Base-by-base conservation (phyloP, 2,113 vertebrate species). In the Pseudolaguvia tuberculata region DNA sequence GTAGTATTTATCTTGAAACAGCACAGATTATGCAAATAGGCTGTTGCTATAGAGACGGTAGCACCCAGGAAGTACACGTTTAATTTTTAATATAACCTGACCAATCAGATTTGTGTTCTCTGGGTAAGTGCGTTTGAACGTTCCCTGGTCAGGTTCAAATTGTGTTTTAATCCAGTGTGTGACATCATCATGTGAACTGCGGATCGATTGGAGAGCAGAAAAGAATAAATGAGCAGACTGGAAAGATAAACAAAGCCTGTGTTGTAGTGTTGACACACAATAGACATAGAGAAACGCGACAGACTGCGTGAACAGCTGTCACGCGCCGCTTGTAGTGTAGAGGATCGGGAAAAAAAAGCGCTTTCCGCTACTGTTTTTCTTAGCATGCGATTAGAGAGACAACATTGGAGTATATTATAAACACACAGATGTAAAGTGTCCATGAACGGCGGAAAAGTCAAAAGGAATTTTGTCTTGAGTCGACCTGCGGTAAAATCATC, bases 191-290 rank as follows among this genome's bases (percentile, higher is more conserved):
- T 72, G 35, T 72, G 68, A 59, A 56, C 58, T 53, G 45, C 45
- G 52, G 47, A 39, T 75, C 61, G n/a, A 31, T 70, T 62, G 21
- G 48, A 17, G 62, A 6, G 47, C 35, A 59, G 50, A 57, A 15
- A 51, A n/a, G 29, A 48, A 61, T 57, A 74, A 80, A 74, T 57
- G 75, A 77, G 58, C 75, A 68, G 42, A 57, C 66, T 80, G 79
- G 63, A 73, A 80, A 73, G 63, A 69, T 75, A 77, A 73, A 77
- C 75, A 77, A 73, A 70, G 75, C 56, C 58, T 50, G 42, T 77
- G 50, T 69, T 27, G 15, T 53, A 47, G 61, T 72, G 63, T 56
- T 80, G 70, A 74, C 65, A 70, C 75, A 69, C 63, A 73, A 74
- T 23, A 39, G 52, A 70, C 58, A 69, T 15, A 14, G 25, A 70